phyloP scores from a whole-genome alignment of 2,888 invertebrate species.

The Leptopterna dolabrata region DNA sequence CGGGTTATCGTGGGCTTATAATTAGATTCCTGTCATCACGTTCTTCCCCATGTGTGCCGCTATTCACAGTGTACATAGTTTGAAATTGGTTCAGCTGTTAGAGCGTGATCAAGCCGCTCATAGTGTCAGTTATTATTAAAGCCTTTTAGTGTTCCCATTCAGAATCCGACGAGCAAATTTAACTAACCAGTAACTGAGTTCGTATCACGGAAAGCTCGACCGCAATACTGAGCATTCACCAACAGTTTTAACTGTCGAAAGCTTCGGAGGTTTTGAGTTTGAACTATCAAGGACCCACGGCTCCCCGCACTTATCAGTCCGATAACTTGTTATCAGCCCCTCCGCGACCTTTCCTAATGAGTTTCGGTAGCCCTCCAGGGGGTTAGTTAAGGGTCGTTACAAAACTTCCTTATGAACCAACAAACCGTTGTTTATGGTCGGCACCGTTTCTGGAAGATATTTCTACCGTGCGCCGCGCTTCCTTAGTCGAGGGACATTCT shows the following conservation, averaged over 20 bases:
- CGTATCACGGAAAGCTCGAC: no score
- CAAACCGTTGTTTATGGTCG: neutral
- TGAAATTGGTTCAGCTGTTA: no score
- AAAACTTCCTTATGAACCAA: conserved; percentile 19
- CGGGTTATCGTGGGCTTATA: no score
- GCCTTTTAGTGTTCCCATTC: no score
- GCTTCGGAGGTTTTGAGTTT: neutral
- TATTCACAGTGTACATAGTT: no score
- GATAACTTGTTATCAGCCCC: conserved; percentile 35
- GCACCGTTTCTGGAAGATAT: neutral
- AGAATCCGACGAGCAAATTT: no score
- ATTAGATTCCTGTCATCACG: no score
- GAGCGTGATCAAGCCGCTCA: no score
- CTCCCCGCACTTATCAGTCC: neutral
- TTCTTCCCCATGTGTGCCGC: no score
- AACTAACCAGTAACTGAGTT: no score
- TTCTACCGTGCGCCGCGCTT: neutral
- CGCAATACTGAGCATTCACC: neutral
- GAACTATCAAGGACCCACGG: neutral
- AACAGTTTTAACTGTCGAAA: neutral
- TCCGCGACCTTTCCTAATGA: conserved; percentile 33
- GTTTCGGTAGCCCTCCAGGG: conserved; percentile 19
- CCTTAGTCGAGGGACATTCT: neutral
- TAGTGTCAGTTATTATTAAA: no score
- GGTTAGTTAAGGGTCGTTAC: conserved; percentile 37